Evolutionary conservation across 2,797 vertebrate species (phyloP).

Genomic region (Chloroceryle inda): DNA sequence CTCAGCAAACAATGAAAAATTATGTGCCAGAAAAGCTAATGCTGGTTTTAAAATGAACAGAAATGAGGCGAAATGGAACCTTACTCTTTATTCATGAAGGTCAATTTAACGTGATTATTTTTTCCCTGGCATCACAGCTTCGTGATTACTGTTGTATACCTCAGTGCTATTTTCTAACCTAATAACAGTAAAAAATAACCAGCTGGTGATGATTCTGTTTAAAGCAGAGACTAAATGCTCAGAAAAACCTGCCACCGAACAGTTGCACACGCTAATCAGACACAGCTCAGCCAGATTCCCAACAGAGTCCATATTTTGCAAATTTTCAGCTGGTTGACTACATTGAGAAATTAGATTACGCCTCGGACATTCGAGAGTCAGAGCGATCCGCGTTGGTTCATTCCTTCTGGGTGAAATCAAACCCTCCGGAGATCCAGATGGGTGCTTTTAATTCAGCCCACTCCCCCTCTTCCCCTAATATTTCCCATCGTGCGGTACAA

Average conservation of each 20-base stretch:
- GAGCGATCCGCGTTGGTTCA: not conserved
- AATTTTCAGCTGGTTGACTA: constrained; percentile 63
- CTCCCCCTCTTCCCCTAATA: not conserved
- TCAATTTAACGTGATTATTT: constrained; percentile 82
- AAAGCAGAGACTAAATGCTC: constrained; percentile 58
- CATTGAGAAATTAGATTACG: constrained; percentile 59
- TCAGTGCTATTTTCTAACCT: constrained; percentile 77
- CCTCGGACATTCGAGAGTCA: constrained; percentile 23
- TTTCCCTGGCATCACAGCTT: constrained; percentile 72
- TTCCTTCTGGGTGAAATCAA: constrained; percentile 49
- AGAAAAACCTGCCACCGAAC: constrained; percentile 48
- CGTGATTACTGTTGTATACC: constrained; percentile 79
- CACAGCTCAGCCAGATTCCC: constrained; percentile 55
- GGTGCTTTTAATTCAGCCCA: constrained; percentile 39
- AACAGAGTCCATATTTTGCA: constrained; percentile 55
- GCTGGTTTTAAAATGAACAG: constrained; percentile 80
- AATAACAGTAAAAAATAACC: constrained; percentile 79
- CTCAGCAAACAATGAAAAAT: constrained; percentile 85
- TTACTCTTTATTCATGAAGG: constrained; percentile 82
- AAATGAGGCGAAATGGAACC: constrained; percentile 81
- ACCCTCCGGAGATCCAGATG: not conserved
- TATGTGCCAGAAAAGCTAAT: constrained; percentile 81
- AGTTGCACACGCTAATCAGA: constrained; percentile 66
- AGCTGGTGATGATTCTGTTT: constrained; percentile 76
- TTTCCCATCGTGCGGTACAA: not conserved